Percentiles rank a stretch among this genome's conserved stretches.
Evolutionary conservation across 2,888 invertebrate species (phyloP).

Genomic region (Drosophila mimica): DNA sequence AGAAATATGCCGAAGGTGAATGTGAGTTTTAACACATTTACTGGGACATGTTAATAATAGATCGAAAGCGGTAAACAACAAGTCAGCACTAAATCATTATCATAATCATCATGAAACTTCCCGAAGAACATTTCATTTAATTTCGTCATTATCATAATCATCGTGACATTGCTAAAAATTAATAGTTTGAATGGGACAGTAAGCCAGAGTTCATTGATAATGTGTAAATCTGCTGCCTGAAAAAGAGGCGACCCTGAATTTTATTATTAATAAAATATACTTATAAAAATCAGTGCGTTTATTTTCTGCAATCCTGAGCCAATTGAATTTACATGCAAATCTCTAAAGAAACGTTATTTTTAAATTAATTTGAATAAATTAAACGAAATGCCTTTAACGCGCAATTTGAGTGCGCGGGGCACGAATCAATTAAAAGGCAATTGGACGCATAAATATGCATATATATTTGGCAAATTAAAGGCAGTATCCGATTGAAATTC

Average conservation of each 20-base stretch:
- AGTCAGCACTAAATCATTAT: conserved; percentile 9
- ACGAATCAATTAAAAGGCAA: conserved; percentile 65
- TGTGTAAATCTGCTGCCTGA: background rate
- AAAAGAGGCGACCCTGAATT: background rate
- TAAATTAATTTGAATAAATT: conserved; percentile 47
- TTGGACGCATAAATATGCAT: conserved; percentile 53
- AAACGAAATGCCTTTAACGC: conserved; percentile 38
- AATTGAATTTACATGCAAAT: conserved; percentile 47
- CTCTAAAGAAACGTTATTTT: conserved; percentile 12
- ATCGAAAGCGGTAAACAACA: conserved; percentile 32
- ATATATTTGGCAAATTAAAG: conserved; percentile 44
- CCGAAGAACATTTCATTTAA: conserved; percentile 13
- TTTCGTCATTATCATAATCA: background rate
- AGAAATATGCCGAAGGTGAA: conserved; percentile 13
- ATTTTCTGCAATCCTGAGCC: conserved; percentile 7
- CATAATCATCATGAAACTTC: conserved; percentile 24
- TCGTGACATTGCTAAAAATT: conserved; percentile 30
- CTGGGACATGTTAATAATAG: conserved; percentile 62
- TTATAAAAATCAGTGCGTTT: background rate
- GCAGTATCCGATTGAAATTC: conserved; percentile 32
- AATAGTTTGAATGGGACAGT: conserved; percentile 22
- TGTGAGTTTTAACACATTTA: conserved; percentile 65
- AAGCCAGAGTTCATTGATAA: conserved; percentile 45
- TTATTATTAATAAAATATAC: background rate
- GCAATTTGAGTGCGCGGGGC: conserved; percentile 56